Conservation (phyloP, 2,113 vertebrate species). For the Daubentonia madagascariensis region DNA sequence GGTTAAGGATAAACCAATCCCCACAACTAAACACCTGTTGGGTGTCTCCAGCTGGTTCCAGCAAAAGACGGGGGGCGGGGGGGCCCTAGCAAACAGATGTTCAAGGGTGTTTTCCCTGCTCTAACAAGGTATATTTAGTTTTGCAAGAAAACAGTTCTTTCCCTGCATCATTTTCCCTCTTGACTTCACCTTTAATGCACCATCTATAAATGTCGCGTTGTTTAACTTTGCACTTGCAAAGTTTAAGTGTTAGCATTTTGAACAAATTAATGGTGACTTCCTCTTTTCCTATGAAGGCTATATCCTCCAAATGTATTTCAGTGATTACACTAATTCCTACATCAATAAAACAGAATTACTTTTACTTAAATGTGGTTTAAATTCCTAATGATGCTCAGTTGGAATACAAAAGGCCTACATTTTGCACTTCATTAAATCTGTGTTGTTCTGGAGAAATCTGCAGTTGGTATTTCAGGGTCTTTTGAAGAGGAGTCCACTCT, state of each 20-base stretch:
- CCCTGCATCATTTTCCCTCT: no score
- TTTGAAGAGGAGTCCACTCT: not conserved
- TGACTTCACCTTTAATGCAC: not conserved
- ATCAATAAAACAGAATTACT: not conserved
- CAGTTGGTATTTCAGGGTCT: not conserved
- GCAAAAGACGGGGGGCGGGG: not conserved
- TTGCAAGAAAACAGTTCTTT: not conserved
- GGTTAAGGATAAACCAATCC: not conserved
- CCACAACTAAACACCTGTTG: not conserved
- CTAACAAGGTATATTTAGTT: not conserved
- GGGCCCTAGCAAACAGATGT: accelerated
- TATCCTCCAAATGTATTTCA: not conserved
- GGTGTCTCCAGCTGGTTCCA: not conserved
- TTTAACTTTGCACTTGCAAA: not conserved
- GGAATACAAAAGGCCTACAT: not conserved
- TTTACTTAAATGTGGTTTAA: not conserved
- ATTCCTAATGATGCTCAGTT: not conserved
- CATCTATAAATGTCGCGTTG: accelerated
- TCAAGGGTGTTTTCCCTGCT: not conserved
- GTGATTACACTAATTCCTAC: not conserved
- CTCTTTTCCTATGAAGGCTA: not conserved
- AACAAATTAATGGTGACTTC: not conserved
- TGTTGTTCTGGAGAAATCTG: not conserved
- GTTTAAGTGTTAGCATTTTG: not conserved
- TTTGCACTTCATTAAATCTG: not conserved